These are phyloP conservation scores for Ellobius talpinus DNA, from an alignment of 2,113 vertebrate species.

Conservation along the genomic window DNA sequence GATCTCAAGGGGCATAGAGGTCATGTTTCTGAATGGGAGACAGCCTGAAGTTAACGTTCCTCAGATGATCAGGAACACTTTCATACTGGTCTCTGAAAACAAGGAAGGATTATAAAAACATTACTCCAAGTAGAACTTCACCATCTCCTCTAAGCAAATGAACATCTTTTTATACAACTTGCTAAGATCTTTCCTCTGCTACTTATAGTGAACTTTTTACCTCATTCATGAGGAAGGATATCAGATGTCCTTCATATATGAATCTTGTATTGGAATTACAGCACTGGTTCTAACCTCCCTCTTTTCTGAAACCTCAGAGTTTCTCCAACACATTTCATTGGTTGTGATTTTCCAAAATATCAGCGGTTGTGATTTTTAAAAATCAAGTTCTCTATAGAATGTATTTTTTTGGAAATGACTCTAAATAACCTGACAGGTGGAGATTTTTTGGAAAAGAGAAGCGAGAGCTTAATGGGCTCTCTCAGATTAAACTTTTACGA, in stretches of 20 bases:
- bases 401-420: neutral
- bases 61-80: neutral
- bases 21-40: neutral
- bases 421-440: neutral
- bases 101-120: neutral
- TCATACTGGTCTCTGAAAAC: neutral
- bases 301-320: neutral
- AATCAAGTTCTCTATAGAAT: neutral
- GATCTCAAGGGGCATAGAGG: constrained; percentile 19
- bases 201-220: neutral
- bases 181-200: neutral
- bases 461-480: neutral
- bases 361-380: neutral
- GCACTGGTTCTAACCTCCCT: neutral
- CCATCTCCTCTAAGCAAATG: neutral
- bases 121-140: neutral
- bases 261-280: neutral
- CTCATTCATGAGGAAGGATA: neutral
- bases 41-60: neutral
- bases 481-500: neutral
- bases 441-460: neutral
- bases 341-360: neutral
- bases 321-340: neutral
- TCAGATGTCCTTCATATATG: neutral
- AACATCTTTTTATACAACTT: neutral